Base-by-base conservation (phyloP, 2,797 vertebrate species). In the Bradypodion ventrale region DNA sequence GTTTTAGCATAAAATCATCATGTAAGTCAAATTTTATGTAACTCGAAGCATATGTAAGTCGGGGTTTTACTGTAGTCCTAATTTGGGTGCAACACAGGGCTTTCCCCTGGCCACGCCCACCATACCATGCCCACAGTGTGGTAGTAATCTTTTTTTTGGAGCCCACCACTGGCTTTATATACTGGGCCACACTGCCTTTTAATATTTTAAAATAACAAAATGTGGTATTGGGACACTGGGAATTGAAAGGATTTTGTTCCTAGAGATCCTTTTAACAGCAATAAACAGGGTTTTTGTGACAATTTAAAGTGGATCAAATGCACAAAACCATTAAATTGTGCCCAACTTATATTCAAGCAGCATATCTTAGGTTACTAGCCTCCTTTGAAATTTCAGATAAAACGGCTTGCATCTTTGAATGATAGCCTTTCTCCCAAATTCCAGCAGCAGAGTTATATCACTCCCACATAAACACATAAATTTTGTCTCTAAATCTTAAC, bases 321-420 rank as follows among this genome's bases (percentile, higher is more conserved):
- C 15, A 83, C 87, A 40, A 70, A 85, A 87, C 0, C 27, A 87
- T 87, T 90, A 88, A 78, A 81, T 35, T 85, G 52, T 83, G 87
- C 78, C 65, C 82, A 37, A 88, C 82, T 25, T 40, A 13, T 83
- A 75, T 90, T 56, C 75, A 35, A 83, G 87, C 87, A 90, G 10
- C 56, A 83, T 80, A 35, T 82, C 75, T 78, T 2, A 16, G 23
- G n/a, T 76, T 69, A 7, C 25, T 82, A 70, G 13, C 10, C 83
- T 1, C 7, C 80, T 90, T 74, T 83, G 32, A 89, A 81, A 92
- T 89, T 89, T 65, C 42, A 89, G 87, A 70, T 84, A 63, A 88
- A 93, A 82, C 62, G n/a, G 66, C 78, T 49, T 89, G 65, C 62
- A 29, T 72, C 72, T 83, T 76, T 82, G 73, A 91, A 87, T 78